phyloP scores from a whole-genome alignment of 2,888 invertebrate species.

The Ametastegia equiseti region DNA sequence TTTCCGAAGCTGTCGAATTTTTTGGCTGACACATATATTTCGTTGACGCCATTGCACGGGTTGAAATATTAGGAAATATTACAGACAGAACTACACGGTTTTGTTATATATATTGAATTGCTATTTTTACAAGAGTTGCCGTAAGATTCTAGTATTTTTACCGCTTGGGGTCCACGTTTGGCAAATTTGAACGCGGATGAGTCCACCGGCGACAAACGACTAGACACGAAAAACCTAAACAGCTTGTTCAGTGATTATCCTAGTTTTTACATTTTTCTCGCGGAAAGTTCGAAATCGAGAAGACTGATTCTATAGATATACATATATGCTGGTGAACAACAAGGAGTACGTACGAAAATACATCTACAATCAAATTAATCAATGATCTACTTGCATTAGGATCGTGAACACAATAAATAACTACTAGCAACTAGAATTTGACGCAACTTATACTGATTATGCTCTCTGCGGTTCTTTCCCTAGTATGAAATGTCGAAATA shows the following conservation, averaged over 20 bases:
- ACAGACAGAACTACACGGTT: neutral
- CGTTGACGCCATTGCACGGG: neutral
- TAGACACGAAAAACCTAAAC: neutral
- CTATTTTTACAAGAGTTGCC: neutral
- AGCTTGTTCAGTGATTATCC: neutral
- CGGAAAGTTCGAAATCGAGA: neutral
- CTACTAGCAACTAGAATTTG: neutral
- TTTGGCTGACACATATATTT: neutral
- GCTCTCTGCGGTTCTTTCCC: neutral
- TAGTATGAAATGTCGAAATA: neutral
- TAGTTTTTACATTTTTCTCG: neutral
- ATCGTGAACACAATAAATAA: neutral
- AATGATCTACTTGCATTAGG: neutral
- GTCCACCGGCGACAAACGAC: neutral
- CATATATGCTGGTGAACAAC: neutral
- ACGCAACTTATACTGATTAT: neutral
- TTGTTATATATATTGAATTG: slow-evolving; percentile 1
- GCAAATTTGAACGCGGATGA: neutral
- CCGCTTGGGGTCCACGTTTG: neutral
- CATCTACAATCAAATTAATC: neutral
- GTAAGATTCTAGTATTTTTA: neutral
- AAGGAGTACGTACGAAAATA: too few relatives aligned
- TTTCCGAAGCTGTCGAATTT: neutral
- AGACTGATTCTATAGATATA: neutral
- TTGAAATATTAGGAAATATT: neutral